A percentile compares a stretch with the other conserved stretches of the same genome.
These are phyloP conservation scores for Dinocampus coccinellae DNA, from an alignment of 2,888 invertebrate species.

Conservation along the genomic window DNA sequence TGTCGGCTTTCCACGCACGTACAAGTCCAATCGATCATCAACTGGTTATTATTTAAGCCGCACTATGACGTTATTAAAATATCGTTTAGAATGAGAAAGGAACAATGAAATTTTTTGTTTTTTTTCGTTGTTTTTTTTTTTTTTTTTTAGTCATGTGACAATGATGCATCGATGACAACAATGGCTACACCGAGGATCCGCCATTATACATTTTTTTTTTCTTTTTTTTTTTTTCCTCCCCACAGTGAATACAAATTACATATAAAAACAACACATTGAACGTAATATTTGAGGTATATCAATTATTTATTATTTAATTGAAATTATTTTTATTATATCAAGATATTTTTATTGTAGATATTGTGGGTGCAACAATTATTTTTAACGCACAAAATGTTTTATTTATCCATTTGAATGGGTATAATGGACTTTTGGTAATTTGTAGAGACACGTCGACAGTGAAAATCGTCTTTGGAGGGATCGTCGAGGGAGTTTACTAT, in stretches of 20 bases:
- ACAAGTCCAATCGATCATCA: constrained; percentile 65
- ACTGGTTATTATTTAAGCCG: constrained; percentile 68
- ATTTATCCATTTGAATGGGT: constrained; percentile 33
- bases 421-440: constrained; percentile 33
- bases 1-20: constrained; percentile 49
- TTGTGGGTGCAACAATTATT: not conserved
- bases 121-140: not conserved
- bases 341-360: not conserved
- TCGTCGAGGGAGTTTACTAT: constrained; percentile 34
- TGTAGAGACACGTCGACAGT: constrained; percentile 35
- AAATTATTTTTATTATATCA: too few species aligned
- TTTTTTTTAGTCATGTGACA: constrained; percentile 54
- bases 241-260: not conserved
- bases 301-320: too few species aligned
- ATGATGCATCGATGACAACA: constrained; percentile 63
- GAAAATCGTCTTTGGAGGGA: constrained; percentile 20
- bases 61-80: constrained; percentile 68
- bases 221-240: too few species aligned
- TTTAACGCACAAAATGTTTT: constrained; percentile 26
- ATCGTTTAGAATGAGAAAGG: constrained; percentile 58
- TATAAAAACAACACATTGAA: too few species aligned
- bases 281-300: too few species aligned
- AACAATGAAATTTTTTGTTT: constrained; percentile 23
- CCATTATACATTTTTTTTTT: not conserved
- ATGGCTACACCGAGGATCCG: not conserved